Percentiles rank a stretch among this genome's conserved stretches.
These are phyloP conservation scores for Hippocampus mohnikei DNA, from an alignment of 2,113 vertebrate genomes.

Conservation along the genomic window DNA sequence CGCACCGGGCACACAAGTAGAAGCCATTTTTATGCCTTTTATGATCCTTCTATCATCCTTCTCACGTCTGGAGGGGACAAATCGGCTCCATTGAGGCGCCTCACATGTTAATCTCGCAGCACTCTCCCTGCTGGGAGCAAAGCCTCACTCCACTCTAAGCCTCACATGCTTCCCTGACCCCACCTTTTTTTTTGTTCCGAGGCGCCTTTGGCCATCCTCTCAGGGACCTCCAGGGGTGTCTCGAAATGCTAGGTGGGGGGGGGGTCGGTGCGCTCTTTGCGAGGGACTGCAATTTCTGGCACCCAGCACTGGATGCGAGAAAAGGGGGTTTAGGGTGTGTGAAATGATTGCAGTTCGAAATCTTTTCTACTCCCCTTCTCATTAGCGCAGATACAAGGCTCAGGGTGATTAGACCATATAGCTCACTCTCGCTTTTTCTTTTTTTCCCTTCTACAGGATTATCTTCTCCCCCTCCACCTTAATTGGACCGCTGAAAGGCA, in stretches of 20 bases:
- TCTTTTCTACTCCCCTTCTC: constrained; percentile 52
- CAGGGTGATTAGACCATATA: constrained; percentile 57
- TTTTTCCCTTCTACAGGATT: constrained; percentile 49
- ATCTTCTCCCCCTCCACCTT: constrained; percentile 47
- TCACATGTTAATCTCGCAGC: constrained; percentile 50
- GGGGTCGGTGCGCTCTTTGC: constrained; percentile 1
- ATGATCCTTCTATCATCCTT: neutral
- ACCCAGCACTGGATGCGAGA: constrained; percentile 15
- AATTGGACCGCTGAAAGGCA: constrained; percentile 56
- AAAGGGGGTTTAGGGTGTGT: constrained; percentile 38
- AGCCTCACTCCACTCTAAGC: constrained; percentile 39
- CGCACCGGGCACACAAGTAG: neutral
- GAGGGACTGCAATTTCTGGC: constrained; percentile 25
- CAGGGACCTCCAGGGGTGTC: constrained; percentile 32
- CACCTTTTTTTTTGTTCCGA: constrained; percentile 42
- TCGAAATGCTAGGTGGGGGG: constrained; percentile 15
- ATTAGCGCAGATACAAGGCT: constrained; percentile 56
- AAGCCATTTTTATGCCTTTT: neutral
- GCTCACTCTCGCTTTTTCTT: constrained; percentile 37
- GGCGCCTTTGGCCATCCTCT: constrained; percentile 43
- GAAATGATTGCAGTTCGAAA: constrained; percentile 54
- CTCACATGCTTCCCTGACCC: constrained; percentile 39
- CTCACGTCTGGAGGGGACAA: constrained; percentile 10
- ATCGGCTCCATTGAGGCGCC: constrained; percentile 28
- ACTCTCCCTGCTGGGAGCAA: constrained; percentile 50